A percentile compares a stretch with the other conserved stretches of the same genome.
Evolutionary conservation across 2,113 vertebrate genomes (phyloP).

Genomic region (Myotis yumanensis): DNA sequence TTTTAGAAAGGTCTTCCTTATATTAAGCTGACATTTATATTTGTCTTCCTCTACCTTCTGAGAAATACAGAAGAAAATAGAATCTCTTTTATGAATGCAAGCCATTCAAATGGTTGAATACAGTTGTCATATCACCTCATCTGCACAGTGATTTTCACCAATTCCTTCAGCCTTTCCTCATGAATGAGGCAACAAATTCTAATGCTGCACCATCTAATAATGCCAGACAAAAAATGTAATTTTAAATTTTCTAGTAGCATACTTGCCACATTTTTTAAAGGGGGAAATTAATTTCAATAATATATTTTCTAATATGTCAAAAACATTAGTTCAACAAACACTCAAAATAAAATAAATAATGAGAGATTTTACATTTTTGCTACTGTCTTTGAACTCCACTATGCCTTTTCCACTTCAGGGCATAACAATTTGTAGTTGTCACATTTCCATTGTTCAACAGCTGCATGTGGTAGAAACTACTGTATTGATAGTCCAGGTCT

Average conservation of each 20-base stretch:
- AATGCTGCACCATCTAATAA: background rate
- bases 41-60: background rate
- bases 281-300: slow-evolving; percentile 5
- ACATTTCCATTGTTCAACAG: background rate
- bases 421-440: background rate
- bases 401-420: background rate
- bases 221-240: background rate
- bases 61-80: background rate
- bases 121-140: background rate
- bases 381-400: background rate
- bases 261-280: background rate
- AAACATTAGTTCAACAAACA: slow-evolving; percentile 24
- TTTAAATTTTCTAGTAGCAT: background rate
- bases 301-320: slow-evolving; percentile 13
- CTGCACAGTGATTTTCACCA: background rate
- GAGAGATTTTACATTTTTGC: background rate
- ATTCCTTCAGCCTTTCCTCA: background rate
- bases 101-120: background rate
- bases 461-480: background rate
- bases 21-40: background rate
- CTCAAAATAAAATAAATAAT: slow-evolving; percentile 13
- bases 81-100: background rate
- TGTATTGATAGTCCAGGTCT: background rate
- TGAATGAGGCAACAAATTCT: background rate
- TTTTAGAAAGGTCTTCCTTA: background rate